These are phyloP conservation scores for Lochmaea crataegi DNA, from an alignment of 2,888 invertebrate species.

Conservation along the genomic window DNA sequence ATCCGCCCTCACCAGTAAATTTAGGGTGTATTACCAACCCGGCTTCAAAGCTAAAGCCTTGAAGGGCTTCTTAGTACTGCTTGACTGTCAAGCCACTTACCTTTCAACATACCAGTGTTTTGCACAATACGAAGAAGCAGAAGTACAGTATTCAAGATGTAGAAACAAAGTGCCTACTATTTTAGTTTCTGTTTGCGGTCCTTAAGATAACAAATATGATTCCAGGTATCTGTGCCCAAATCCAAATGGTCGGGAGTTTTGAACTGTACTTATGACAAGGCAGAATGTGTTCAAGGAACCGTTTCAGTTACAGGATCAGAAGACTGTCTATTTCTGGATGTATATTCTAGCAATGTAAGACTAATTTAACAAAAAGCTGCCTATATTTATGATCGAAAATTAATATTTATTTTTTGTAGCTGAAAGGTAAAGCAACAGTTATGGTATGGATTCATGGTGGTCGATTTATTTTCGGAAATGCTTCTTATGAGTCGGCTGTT, in stretches of 20 bases:
- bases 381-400: too few species aligned
- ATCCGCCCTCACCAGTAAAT: too few species aligned
- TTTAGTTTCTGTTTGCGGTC: too few species aligned
- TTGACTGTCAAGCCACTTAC: too few species aligned
- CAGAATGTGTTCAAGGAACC: conserved; percentile 21
- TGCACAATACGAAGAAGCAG: too few species aligned
- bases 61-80: too few species aligned
- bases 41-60: too few species aligned
- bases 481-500: background rate
- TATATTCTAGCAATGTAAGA: conserved; percentile 20
- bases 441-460: conserved; percentile 42
- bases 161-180: too few species aligned
- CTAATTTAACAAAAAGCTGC: too few species aligned
- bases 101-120: too few species aligned
- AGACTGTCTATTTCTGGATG: conserved; percentile 28
- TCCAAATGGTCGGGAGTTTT: conserved; percentile 20
- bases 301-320: conserved; percentile 18
- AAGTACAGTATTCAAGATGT: too few species aligned
- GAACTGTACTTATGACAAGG: conserved; percentile 14
- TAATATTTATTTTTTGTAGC: conserved; percentile 2
- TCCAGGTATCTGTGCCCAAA: conserved; percentile 11
- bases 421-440: conserved; percentile 13
- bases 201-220: background rate
- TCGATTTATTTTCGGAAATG: conserved; percentile 25
- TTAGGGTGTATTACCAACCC: too few species aligned